Base-by-base conservation (phyloP, 2,888 invertebrate genomes). In the Callyntrura sp. region DNA sequence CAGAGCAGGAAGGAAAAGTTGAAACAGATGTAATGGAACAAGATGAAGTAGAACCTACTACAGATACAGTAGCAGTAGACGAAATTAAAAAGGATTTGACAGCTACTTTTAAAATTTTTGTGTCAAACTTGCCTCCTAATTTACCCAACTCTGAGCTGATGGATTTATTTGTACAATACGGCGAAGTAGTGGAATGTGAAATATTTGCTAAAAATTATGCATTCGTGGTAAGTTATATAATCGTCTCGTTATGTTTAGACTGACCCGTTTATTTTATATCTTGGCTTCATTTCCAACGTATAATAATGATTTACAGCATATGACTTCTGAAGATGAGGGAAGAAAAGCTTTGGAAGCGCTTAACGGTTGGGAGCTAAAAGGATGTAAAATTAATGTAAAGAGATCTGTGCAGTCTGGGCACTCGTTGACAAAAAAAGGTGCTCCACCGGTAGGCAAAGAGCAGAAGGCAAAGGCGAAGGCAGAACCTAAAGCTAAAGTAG, bases 201-300 rank as follows among this genome's bases (percentile, higher is more conserved):
- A 82, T 92, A 0, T 93, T 93, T 78, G 76, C 90, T 17, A 91
- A 91, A 68, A 91, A 91, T 62, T 93, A 90, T 90, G 93, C 92
- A 0, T 93, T 93, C 88, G 93, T 93, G 90, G 93, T 93, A 88
- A 88, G 90, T 78, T 0, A 57, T n/a, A n/a, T n/a, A n/a, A n/a
- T n/a, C n/a, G n/a, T n/a, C n/a, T n/a, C n/a, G n/a, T n/a, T n/a
- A n/a, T n/a, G n/a, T n/a, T n/a, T n/a, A n/a, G n/a, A n/a, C n/a
- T n/a, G n/a, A n/a, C n/a, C n/a, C n/a, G n/a, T n/a, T n/a, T n/a
- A 73, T 23, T 51, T 17, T 25, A 25, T 43, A 23, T 85, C 60
- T 48, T 65, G 43, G 4, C 23, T 17, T n/a, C n/a, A 8, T n/a
- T 45, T 45, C 25, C 20, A 84, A 1, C 14, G 8, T 57, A 28